Base-by-base conservation (phyloP, 2,113 vertebrate genomes). In the Chrysochloris asiatica region DNA sequence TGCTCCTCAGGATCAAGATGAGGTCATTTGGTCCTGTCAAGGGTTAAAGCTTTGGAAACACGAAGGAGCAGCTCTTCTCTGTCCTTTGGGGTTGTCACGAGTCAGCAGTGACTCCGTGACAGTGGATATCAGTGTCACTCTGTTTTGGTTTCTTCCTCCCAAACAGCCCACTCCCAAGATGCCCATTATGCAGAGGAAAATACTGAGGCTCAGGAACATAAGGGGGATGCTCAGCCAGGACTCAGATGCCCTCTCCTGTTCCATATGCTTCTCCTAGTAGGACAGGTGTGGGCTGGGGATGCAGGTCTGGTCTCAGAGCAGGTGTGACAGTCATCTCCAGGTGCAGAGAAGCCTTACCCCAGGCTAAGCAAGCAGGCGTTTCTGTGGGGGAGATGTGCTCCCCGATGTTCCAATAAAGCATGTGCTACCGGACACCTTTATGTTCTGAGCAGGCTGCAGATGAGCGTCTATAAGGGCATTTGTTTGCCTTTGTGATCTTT, bases 111-210 rank as follows among this genome's bases (percentile, higher is more conserved):
- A n/a, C 14, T 28, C n/a, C 33, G 10, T 33, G 9, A n/a, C n/a
- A n/a, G n/a, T n/a, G n/a, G n/a, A n/a, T n/a, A n/a, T n/a, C n/a
- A 30, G 4, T 33, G 4, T 63, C 59, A 63, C 30, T 13, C 5
- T 12, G 9, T 30, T 33, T 33, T 13, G 2, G 6, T 6, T 48
- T 4, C 3, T 13, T 41, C 43, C 26, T 47, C 14, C 19, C 4
- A 0, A 30, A 0, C 1, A 63, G 47, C 43, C 43, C 9, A 0
- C 2, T 7, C 19, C 24, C 4, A 0, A 1, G 2, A 8, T 0
- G 1, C 22, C 56, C 21, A 4, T 6, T 26, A 43, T 0, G 0
- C 77, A n/a, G n/a, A n/a, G 10, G 88, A 36, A 17, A 72, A 6
- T 33, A 28, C 56, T 3, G 75, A 10, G 24, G 50, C 8, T 3